Percentiles rank a stretch among this genome's conserved stretches.
Evolutionary conservation across 2,113 vertebrate species (phyloP).

Genomic region (Vimba vimba): DNA sequence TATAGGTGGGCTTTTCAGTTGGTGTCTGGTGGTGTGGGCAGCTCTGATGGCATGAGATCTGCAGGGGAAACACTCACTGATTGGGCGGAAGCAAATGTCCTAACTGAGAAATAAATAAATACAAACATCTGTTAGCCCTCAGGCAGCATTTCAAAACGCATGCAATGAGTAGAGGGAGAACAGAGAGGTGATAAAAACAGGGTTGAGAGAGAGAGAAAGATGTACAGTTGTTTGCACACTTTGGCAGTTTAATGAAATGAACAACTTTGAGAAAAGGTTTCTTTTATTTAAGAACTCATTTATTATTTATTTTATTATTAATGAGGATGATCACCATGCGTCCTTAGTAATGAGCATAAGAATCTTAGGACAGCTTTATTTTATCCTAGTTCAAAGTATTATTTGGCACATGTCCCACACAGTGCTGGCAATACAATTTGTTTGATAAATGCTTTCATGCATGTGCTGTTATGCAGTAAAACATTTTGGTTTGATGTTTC

Average conservation of each 20-base stretch:
- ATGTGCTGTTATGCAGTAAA: background rate
- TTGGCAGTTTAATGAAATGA: background rate
- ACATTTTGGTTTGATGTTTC: background rate
- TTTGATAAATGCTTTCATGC: background rate
- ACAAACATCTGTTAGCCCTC: slow-evolving; percentile 74
- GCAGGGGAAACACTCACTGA: slow-evolving; percentile 28
- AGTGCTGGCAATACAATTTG: background rate
- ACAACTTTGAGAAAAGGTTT: background rate
- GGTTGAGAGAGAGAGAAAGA: slow-evolving; percentile 33
- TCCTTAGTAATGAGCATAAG: background rate
- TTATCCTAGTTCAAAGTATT: background rate
- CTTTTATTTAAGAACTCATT: background rate
- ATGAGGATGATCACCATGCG: background rate
- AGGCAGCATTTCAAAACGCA: slow-evolving; percentile 71
- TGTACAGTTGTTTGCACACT: slow-evolving; percentile 12
- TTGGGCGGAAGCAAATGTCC: slow-evolving; percentile 52
- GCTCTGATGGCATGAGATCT: slow-evolving; percentile 59
- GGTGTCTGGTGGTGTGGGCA: slow-evolving; percentile 37
- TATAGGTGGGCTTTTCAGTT: background rate
- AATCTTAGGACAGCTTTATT: background rate
- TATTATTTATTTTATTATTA: background rate
- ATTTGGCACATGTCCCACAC: background rate
- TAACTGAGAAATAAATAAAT: slow-evolving; percentile 37
- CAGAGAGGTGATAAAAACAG: slow-evolving; percentile 24
- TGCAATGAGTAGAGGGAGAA: slow-evolving; percentile 47